phyloP scores from a whole-genome alignment of 2,113 vertebrate genomes.

The Puntigrus tetrazona region DNA sequence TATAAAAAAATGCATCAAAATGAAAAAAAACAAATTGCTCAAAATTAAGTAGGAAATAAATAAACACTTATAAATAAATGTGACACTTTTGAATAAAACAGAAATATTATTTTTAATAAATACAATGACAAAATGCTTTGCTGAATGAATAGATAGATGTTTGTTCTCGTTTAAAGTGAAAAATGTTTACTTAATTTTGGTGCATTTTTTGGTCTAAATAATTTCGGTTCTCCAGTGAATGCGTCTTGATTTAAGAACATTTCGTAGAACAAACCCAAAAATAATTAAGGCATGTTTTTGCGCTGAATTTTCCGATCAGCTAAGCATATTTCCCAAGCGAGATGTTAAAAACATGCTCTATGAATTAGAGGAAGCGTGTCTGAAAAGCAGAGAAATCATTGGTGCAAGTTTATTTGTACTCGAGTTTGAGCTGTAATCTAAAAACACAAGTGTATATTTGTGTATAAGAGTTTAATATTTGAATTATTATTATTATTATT shows the following conservation, averaged over 20 bases:
- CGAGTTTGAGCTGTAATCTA: slow-evolving; percentile 64
- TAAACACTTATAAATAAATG: too few relatives aligned
- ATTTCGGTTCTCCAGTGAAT: background rate
- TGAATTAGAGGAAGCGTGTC: slow-evolving; percentile 32
- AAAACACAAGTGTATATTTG: slow-evolving; percentile 83
- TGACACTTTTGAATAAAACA: too few relatives aligned
- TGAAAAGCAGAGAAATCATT: slow-evolving; percentile 56
- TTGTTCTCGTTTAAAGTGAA: too few relatives aligned
- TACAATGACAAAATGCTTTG: too few relatives aligned
- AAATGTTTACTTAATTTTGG: too few relatives aligned
- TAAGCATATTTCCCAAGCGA: background rate
- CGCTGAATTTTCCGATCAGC: background rate
- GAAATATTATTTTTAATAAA: too few relatives aligned
- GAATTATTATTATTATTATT: slow-evolving; percentile 62
- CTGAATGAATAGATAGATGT: too few relatives aligned
- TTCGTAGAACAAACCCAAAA: too few relatives aligned
- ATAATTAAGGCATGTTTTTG: too few relatives aligned
- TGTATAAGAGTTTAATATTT: slow-evolving; percentile 84
- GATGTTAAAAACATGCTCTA: background rate
- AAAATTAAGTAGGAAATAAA: too few relatives aligned
- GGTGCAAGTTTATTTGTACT: slow-evolving; percentile 52
- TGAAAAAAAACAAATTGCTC: background rate
- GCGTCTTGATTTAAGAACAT: background rate
- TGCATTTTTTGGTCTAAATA: background rate
- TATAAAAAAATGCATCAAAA: background rate